A percentile compares a stretch with the other conserved stretches of the same genome.
These are phyloP conservation scores for Leptinotarsa peninsularis DNA, from an alignment of 2,888 invertebrate genomes.

Conservation along the genomic window DNA sequence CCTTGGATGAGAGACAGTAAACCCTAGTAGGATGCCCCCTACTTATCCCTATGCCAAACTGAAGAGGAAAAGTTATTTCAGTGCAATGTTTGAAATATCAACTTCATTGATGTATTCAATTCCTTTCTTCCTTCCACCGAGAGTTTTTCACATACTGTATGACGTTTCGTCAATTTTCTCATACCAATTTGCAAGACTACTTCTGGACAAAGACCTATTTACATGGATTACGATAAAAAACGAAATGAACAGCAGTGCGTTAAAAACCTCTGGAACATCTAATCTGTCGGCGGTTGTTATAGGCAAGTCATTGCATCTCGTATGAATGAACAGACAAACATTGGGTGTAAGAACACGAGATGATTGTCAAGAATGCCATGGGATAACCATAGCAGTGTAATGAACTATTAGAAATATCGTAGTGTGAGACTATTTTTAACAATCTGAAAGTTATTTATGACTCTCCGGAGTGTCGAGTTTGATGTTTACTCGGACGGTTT, in stretches of 20 bases:
- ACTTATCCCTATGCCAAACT: too few species aligned
- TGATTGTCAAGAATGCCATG: slow-evolving; percentile 18
- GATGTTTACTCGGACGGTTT: slow-evolving; percentile 4
- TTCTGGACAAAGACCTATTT: too few species aligned
- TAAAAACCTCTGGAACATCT: slow-evolving; percentile 1
- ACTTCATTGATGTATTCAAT: too few species aligned
- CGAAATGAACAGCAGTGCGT: background rate
- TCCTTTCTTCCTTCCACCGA: too few species aligned
- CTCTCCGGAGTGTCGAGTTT: slow-evolving; percentile 10
- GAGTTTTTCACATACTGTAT: too few species aligned
- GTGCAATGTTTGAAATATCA: too few species aligned
- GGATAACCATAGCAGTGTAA: slow-evolving; percentile 15
- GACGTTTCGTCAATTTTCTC: too few species aligned
- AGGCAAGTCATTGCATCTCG: slow-evolving; percentile 10
- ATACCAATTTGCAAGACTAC: too few species aligned
- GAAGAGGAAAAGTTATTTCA: too few species aligned
- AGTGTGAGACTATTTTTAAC: slow-evolving; percentile 18
- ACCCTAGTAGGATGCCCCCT: too few species aligned
- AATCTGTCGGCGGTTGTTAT: slow-evolving; percentile 1
- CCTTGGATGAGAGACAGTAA: too few species aligned
- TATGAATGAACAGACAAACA: slow-evolving; percentile 21
- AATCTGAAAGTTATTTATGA: slow-evolving; percentile 13
- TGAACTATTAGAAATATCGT: slow-evolving; percentile 18
- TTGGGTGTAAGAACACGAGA: slow-evolving; percentile 12
- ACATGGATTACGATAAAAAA: background rate